These are phyloP conservation scores for Eriosoma lanigerum DNA, from an alignment of 1,140 invertebrate species.

Conservation along the genomic window DNA sequence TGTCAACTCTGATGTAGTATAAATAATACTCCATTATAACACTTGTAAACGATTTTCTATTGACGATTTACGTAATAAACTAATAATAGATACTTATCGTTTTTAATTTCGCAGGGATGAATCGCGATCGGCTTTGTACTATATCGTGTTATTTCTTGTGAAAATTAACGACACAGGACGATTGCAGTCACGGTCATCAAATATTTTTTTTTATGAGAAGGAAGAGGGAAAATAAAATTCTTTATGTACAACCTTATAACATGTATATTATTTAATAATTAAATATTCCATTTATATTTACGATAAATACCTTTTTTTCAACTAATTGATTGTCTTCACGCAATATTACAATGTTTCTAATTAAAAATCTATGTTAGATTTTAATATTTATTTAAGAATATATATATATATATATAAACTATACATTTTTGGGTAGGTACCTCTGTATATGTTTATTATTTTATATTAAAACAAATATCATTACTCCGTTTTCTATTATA, in stretches of 20 bases:
- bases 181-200: conserved; percentile 13
- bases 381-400: too few relatives aligned
- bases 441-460: too few relatives aligned
- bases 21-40: too few relatives aligned
- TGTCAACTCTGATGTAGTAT: too few relatives aligned
- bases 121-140: not conserved
- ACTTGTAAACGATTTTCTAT: not conserved
- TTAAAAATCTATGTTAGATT: too few relatives aligned
- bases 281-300: not conserved
- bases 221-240: not conserved
- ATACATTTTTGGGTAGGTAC: too few relatives aligned
- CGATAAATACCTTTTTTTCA: not conserved
- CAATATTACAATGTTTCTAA: too few relatives aligned
- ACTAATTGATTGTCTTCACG: conserved; percentile 2
- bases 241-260: not conserved
- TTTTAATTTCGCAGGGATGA: not conserved
- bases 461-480: too few relatives aligned
- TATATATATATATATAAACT: too few relatives aligned
- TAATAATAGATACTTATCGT: too few relatives aligned
- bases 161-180: not conserved
- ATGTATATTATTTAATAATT: not conserved
- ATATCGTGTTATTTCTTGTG: not conserved
- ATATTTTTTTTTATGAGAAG: not conserved
- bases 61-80: not conserved
- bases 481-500: too few relatives aligned